These are phyloP conservation scores for Sebastes wilsoni DNA, from an alignment of 2,797 vertebrate species.

Conservation along the genomic window DNA sequence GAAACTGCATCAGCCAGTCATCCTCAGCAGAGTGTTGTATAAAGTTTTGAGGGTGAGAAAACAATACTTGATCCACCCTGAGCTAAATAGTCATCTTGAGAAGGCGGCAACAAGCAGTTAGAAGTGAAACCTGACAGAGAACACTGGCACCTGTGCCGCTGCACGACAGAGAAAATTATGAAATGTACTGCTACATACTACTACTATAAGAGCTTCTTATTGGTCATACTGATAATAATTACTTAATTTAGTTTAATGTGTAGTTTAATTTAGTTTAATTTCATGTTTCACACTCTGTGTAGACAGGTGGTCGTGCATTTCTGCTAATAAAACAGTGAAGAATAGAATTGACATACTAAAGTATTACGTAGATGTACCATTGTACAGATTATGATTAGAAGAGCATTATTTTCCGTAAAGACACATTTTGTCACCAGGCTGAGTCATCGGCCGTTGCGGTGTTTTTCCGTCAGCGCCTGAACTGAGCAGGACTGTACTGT, in stretches of 20 bases:
- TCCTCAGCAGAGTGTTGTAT: not conserved
- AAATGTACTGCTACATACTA: not conserved
- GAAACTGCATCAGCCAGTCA: not conserved
- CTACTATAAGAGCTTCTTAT: not conserved
- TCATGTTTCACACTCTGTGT: not conserved
- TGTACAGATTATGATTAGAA: not conserved
- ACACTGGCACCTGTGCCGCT: not conserved
- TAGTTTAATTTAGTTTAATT: not conserved
- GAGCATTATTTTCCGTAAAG: not conserved
- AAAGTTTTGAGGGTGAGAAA: not conserved
- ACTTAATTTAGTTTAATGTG: not conserved
- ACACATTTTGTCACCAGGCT: not conserved
- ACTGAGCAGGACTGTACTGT: not conserved
- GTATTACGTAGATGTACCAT: not conserved
- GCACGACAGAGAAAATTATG: not conserved
- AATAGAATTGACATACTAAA: not conserved
- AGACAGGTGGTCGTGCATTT: not conserved
- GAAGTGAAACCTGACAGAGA: slow-evolving; percentile 26
- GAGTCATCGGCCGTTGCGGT: not conserved
- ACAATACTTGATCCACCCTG: not conserved
- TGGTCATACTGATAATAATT: not conserved
- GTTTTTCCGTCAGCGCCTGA: not conserved
- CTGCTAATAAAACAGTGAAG: not conserved
- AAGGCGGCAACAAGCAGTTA: not conserved
- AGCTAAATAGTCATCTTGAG: not conserved